These are phyloP conservation scores for Camelus bactrianus DNA, from an alignment of 2,113 vertebrate species.

Conservation along the genomic window DNA sequence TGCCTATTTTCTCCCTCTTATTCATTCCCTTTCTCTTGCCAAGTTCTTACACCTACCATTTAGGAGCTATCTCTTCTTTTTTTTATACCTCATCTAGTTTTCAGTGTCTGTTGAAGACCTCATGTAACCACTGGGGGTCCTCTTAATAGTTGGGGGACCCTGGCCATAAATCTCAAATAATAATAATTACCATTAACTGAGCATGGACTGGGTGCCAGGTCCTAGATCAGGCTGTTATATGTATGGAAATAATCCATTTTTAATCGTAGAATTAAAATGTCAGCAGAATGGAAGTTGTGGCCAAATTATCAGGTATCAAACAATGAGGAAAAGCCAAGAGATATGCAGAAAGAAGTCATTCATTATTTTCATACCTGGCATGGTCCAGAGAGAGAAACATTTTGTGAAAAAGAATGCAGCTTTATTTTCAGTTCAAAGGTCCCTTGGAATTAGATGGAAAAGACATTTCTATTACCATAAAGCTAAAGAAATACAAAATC, in stretches of 20 bases:
- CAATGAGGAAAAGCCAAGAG: neutral
- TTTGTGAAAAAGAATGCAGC: neutral
- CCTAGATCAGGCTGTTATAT: neutral
- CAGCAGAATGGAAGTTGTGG: neutral
- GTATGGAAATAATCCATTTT: neutral
- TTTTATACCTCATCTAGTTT: neutral
- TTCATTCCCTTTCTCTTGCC: neutral
- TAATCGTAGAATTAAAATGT: neutral
- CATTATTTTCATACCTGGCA: neutral
- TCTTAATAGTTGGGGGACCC: neutral
- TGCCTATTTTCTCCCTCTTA: conserved; percentile 14
- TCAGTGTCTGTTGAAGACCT: conserved; percentile 1
- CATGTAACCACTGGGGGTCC: neutral
- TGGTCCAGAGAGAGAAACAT: neutral
- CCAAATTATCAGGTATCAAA: neutral
- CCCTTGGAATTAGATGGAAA: conserved; percentile 22
- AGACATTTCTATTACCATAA: conserved; percentile 38
- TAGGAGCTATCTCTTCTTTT: neutral
- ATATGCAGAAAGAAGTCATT: neutral
- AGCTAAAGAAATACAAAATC: conserved; percentile 16
- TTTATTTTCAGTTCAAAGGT: neutral
- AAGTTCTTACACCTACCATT: neutral
- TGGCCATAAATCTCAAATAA: conserved; percentile 22
- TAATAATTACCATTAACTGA: neutral
- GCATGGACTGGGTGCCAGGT: neutral